These are phyloP conservation scores for Penaeus chinensis DNA, from an alignment of 1,140 invertebrate species.

Conservation along the genomic window DNA sequence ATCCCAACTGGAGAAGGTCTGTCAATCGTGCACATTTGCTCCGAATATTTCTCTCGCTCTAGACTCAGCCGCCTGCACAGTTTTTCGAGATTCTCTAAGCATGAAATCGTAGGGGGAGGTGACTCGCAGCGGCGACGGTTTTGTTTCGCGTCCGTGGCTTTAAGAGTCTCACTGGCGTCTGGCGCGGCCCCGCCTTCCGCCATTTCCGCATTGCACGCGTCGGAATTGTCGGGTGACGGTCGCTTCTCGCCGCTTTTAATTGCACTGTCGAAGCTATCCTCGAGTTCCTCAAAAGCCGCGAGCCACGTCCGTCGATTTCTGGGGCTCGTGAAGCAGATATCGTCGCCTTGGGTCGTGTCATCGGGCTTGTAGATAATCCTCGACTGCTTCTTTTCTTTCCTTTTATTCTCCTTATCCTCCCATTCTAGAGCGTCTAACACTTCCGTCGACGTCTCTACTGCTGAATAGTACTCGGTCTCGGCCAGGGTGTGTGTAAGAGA, in stretches of 20 bases:
- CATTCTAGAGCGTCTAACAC: slow-evolving; percentile 31
- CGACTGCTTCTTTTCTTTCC: not conserved
- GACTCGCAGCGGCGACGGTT: slow-evolving; percentile 17
- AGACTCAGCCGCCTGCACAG: slow-evolving; percentile 28
- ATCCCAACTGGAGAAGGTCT: no score
- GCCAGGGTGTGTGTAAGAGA: slow-evolving; percentile 1
- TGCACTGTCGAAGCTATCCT: slow-evolving; percentile 10
- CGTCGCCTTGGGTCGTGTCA: not conserved
- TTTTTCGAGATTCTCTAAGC: slow-evolving; percentile 42
- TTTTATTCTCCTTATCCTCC: not conserved
- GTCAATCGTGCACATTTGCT: no score
- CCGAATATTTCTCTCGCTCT: not conserved
- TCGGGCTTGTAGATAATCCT: slow-evolving; percentile 31
- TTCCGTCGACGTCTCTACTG: slow-evolving; percentile 7
- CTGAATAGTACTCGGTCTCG: slow-evolving; percentile 37
- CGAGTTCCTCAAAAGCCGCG: slow-evolving; percentile 28
- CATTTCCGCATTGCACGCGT: no score
- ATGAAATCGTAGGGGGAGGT: slow-evolving; percentile 31
- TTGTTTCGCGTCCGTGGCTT: not conserved
- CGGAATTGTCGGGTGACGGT: no score
- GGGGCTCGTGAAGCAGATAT: slow-evolving; percentile 23
- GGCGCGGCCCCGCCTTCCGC: no score
- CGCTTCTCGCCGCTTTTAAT: not conserved
- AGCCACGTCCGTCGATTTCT: slow-evolving; percentile 7
- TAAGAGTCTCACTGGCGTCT: no score